A percentile compares a stretch with the other conserved stretches of the same genome.
Evolutionary conservation across 2,113 vertebrate genomes (phyloP).

Genomic region (Upupa epops): DNA sequence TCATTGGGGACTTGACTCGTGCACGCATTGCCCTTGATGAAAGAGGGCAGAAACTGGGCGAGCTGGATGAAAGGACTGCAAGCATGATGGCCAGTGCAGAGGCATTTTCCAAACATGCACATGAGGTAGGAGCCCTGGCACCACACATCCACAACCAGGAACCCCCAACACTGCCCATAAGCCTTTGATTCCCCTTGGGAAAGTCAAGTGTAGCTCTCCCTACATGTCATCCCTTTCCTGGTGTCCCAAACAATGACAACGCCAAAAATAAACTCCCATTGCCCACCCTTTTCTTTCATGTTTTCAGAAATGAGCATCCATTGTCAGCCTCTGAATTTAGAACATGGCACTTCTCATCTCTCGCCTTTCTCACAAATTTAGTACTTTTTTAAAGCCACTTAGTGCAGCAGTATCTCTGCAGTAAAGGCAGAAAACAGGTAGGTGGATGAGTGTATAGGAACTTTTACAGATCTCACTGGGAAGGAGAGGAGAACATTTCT

Average conservation of each 20-base stretch:
- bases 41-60: slow-evolving; percentile 92
- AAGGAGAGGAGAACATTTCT: neutral
- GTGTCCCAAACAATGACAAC: too few relatives aligned
- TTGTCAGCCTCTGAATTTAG: neutral
- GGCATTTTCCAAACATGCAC: slow-evolving; percentile 93
- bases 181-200: neutral
- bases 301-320: neutral
- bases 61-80: slow-evolving; percentile 93
- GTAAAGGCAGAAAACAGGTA: slow-evolving; percentile 6
- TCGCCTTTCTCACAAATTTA: neutral
- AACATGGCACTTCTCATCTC: neutral
- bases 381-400: neutral
- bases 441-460: neutral
- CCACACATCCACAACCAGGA: neutral
- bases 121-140: slow-evolving; percentile 81
- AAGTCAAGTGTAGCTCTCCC: neutral
- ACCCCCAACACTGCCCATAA: neutral
- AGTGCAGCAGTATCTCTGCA: neutral
- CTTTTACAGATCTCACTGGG: neutral
- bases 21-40: slow-evolving; percentile 94
- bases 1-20: slow-evolving; percentile 88
- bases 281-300: neutral
- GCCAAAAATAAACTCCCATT: neutral
- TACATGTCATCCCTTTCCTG: too few relatives aligned
- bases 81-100: slow-evolving; percentile 97